Conservation (phyloP, 1,140 invertebrate species). For the Pentalonia nigronervosa region DNA sequence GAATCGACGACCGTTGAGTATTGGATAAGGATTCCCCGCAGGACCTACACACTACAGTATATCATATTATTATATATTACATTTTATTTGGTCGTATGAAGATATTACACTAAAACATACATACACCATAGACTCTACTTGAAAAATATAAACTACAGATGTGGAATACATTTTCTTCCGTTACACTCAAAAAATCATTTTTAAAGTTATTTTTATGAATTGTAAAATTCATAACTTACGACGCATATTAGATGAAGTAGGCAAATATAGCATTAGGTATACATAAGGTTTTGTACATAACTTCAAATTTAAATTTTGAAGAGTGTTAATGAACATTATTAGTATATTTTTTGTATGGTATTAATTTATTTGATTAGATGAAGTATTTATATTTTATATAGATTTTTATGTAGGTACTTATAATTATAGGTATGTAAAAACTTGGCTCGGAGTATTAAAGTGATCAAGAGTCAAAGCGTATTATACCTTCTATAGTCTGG, state of each 20-base stretch:
- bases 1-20: background rate
- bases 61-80: background rate
- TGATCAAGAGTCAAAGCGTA: background rate
- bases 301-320: background rate
- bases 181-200: too few species aligned
- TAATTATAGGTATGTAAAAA: background rate
- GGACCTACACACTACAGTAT: background rate
- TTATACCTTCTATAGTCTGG: background rate
- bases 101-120: background rate
- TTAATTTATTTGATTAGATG: background rate
- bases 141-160: background rate
- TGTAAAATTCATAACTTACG: background rate
- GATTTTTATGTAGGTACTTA: background rate
- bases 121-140: background rate
- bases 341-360: background rate
- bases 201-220: background rate
- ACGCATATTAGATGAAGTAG: background rate
- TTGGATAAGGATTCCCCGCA: background rate
- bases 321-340: background rate
- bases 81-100: background rate
- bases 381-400: slow-evolving; percentile 5
- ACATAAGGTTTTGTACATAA: background rate
- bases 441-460: background rate
- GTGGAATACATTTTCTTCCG: background rate
- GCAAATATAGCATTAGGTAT: too few species aligned